Base-by-base conservation (phyloP, 2,113 vertebrate species). In the Lophochroa leadbeateri region DNA sequence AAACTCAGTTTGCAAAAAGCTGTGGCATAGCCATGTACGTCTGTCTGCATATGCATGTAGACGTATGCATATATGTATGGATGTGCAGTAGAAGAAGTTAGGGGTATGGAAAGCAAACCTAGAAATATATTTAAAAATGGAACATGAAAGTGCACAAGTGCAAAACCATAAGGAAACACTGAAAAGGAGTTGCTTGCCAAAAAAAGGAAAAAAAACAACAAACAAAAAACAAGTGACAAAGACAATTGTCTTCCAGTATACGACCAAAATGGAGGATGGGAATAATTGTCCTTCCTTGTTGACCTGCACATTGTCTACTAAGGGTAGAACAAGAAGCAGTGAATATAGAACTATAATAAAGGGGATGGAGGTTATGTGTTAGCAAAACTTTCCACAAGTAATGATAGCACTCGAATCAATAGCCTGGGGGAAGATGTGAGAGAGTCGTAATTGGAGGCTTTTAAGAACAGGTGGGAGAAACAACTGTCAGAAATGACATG, bases 381-480 rank as follows among this genome's bases (percentile, higher is more conserved):
- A 85, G 33, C 44, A 90, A 71, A 89, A 79, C 52, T 85, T 91
- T 55, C 47, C 27, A 6, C 24, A 41, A 69, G 29, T 79, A 85
- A 69, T 61, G 74, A 21, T 64, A 60, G 9, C 61, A 20, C 14
- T 58, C 20, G 57, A 90, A 94, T 79, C 57, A 80, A 82, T 41
- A 69, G 27, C 11, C 46, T 39, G 39, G 16, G 6, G 14, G 7
- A 76, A 64, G 35, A 76, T 25, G 28, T 16, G 43, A 79, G 18
- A 81, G 19, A 69, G 29, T 50, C 0, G 0, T 78, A 95, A 81
- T 27, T 80, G 81, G 31, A 67, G 13, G 10, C 39, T 41, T 88
- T 80, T 76, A 81, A 41, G 68, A 93, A 58, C 55, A 94, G 60
- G 46, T 90, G 41, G 41, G 23, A 74, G 53, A 88, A 91, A n/a